These are phyloP conservation scores for Macrotus californicus DNA, from an alignment of 2,113 vertebrate genomes.

Conservation along the genomic window DNA sequence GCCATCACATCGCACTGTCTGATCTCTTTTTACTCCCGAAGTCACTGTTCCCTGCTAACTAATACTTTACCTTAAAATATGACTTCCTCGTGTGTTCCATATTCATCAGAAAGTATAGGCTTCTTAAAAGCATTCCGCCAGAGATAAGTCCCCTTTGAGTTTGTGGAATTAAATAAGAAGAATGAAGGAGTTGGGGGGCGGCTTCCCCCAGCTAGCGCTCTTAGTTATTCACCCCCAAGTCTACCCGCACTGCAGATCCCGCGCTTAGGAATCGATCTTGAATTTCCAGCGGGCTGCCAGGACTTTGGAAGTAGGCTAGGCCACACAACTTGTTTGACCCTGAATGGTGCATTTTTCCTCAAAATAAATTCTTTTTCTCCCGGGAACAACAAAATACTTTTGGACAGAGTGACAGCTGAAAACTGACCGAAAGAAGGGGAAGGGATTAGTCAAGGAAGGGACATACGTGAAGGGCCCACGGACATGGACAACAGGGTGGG, in stretches of 20 bases:
- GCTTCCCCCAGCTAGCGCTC: neutral
- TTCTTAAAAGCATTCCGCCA: neutral
- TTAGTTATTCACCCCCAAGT: neutral
- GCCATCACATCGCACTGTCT: neutral
- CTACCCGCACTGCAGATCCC: neutral
- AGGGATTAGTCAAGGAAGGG: no score
- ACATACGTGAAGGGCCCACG: no score
- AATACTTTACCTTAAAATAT: neutral
- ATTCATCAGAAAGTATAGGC: neutral
- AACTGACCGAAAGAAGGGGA: neutral
- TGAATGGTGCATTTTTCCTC: neutral
- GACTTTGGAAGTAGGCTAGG: neutral
- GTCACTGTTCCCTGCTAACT: neutral
- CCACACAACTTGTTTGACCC: neutral
- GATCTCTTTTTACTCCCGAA: neutral
- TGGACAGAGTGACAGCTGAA: neutral
- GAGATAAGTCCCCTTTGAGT: neutral
- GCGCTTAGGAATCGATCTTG: neutral
- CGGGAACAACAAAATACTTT: neutral
- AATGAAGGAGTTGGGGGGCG: rapidly evolving
- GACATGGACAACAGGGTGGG: no score
- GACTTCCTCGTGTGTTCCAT: neutral
- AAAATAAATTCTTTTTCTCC: neutral
- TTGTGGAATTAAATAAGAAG: neutral
- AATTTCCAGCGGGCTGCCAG: neutral